phyloP scores from a whole-genome alignment of 2,797 vertebrate species.

The Esox masquinongy region DNA sequence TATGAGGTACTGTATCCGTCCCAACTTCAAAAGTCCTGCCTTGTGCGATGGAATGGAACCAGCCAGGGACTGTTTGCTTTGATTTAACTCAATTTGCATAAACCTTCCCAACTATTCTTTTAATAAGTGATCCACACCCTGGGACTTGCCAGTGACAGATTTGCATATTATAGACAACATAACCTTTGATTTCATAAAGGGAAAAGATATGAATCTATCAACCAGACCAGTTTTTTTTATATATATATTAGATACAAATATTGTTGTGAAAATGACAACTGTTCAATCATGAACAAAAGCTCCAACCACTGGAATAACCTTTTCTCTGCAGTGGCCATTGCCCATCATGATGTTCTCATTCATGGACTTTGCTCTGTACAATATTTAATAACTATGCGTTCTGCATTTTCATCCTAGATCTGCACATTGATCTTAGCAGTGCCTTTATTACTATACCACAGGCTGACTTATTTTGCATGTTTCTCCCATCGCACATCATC shows the following conservation, averaged over 20 bases:
- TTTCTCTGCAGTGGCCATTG: not conserved
- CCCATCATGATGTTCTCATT: too few relatives aligned
- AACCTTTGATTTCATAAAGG: constrained; percentile 62
- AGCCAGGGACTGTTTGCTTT: constrained; percentile 72
- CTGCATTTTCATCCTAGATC: too few relatives aligned
- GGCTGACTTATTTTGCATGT: too few relatives aligned
- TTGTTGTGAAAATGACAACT: constrained; percentile 48
- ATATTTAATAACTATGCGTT: too few relatives aligned
- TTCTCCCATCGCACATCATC: too few relatives aligned
- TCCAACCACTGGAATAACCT: not conserved
- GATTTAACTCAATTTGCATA: constrained; percentile 75
- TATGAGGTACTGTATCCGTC: constrained; percentile 58
- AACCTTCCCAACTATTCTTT: constrained; percentile 78
- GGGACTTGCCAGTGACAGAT: constrained; percentile 73
- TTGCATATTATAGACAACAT: constrained; percentile 75
- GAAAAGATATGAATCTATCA: constrained; percentile 37
- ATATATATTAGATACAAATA: constrained; percentile 57
- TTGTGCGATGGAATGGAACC: constrained; percentile 66
- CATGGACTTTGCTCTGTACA: too few relatives aligned
- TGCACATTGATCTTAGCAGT: too few relatives aligned
- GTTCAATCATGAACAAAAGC: not conserved
- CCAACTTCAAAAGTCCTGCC: constrained; percentile 52
- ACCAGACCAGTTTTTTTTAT: constrained; percentile 67
- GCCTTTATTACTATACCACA: too few relatives aligned
- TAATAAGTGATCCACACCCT: constrained; percentile 79